These are phyloP conservation scores for Mystacornis crossleyi DNA, from an alignment of 2,113 vertebrate genomes.

Conservation along the genomic window DNA sequence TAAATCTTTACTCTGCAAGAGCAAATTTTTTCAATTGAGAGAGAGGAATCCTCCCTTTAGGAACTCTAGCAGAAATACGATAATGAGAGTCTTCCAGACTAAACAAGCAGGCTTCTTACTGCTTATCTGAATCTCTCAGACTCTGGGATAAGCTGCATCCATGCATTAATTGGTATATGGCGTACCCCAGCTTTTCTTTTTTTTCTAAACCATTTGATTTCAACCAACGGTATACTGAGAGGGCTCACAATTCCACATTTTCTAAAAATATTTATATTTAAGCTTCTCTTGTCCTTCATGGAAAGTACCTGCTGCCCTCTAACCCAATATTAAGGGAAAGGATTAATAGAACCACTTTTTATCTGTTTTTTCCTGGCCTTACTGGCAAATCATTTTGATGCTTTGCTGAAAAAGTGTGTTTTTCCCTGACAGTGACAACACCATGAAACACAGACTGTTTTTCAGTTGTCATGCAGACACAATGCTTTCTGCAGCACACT, in stretches of 20 bases:
- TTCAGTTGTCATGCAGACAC: neutral
- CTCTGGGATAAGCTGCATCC: neutral
- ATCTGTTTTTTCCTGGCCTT: neutral
- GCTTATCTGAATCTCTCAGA: neutral
- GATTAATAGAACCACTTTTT: neutral
- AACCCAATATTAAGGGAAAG: neutral
- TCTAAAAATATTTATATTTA: neutral
- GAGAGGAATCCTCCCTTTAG: neutral
- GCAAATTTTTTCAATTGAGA: neutral
- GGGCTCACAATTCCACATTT: neutral
- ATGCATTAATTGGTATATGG: neutral
- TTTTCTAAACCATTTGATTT: neutral
- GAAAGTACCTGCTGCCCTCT: neutral
- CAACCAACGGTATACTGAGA: neutral
- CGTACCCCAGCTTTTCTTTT: neutral
- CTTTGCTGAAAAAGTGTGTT: neutral
- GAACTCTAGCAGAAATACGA: neutral
- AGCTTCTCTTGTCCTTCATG: neutral
- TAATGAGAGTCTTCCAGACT: neutral
- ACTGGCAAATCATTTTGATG: neutral
- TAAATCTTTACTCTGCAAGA: neutral
- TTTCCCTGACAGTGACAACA: neutral
- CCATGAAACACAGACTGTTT: neutral
- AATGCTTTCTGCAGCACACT: neutral
- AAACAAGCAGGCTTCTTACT: neutral